Percentiles rank a stretch among this genome's conserved stretches.
These are phyloP conservation scores for Drosophila multiciliata DNA, from an alignment of 2,888 invertebrate genomes.

Conservation along the genomic window DNA sequence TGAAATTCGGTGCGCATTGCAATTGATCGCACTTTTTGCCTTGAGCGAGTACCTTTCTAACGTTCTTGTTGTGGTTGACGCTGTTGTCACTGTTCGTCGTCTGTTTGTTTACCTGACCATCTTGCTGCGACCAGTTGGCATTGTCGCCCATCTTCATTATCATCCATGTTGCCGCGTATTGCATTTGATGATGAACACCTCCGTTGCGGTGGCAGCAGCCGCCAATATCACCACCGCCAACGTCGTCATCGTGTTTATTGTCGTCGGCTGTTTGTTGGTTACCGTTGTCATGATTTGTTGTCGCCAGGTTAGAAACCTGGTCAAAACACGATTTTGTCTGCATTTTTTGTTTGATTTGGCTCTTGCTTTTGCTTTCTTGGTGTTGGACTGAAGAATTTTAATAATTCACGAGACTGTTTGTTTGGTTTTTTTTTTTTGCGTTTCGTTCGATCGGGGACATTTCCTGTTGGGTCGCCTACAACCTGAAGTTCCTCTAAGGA, in stretches of 20 bases:
- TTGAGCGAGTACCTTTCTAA: slow-evolving; percentile 71
- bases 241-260: slow-evolving; percentile 38
- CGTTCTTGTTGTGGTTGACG: slow-evolving; percentile 44
- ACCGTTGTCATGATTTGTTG: slow-evolving; percentile 75
- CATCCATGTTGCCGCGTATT: slow-evolving; percentile 61
- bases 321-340: slow-evolving; percentile 59
- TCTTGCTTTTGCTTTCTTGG: slow-evolving; percentile 57
- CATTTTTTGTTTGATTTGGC: slow-evolving; percentile 35
- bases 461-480: slow-evolving; percentile 49
- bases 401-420: slow-evolving; percentile 45
- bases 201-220: slow-evolving; percentile 38
- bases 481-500: slow-evolving; percentile 64
- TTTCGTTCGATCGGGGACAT: slow-evolving; percentile 25
- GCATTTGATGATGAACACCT: slow-evolving; percentile 67
- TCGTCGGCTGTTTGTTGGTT: slow-evolving; percentile 63
- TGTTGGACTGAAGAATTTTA: slow-evolving; percentile 62
- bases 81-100: slow-evolving; percentile 26
- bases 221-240: slow-evolving; percentile 26
- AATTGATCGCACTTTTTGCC: slow-evolving; percentile 78
- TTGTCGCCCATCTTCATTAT: slow-evolving; percentile 80
- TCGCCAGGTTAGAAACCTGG: slow-evolving; percentile 64
- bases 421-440: slow-evolving; percentile 8
- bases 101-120: slow-evolving; percentile 26
- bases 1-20: slow-evolving; percentile 78
- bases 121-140: slow-evolving; percentile 55